Percentiles rank a stretch among this genome's conserved stretches.
phyloP scores from a whole-genome alignment of 2,113 vertebrate species.

The Eolophus roseicapilla region DNA sequence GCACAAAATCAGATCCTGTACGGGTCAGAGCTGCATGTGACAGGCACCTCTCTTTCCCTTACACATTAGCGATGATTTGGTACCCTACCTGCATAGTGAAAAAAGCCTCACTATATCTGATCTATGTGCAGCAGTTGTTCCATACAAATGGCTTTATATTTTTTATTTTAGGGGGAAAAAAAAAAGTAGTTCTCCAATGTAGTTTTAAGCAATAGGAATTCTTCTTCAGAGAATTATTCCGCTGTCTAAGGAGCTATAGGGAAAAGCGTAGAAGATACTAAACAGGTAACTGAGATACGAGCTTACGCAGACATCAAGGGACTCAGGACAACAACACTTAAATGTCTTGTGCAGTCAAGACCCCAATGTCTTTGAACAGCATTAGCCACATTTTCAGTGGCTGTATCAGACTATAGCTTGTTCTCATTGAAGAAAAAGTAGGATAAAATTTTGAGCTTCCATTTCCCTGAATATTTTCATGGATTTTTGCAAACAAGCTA shows the following conservation, averaged over 20 bases:
- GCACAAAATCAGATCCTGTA: not conserved
- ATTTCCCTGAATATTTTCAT: not conserved
- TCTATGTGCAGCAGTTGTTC: not conserved
- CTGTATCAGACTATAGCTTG: not conserved
- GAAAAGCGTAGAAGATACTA: not conserved
- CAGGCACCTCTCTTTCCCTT: not conserved
- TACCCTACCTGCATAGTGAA: not conserved
- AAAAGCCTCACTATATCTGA: not conserved
- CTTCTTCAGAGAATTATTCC: not conserved
- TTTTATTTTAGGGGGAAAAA: too few species aligned
- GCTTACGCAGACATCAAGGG: not conserved
- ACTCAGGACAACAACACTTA: not conserved
- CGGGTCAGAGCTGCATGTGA: not conserved
- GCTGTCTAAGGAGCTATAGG: not conserved
- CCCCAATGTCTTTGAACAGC: not conserved
- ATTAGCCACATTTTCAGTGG: not conserved
- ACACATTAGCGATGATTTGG: rapidly evolving
- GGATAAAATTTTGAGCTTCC: not conserved
- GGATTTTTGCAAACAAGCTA: not conserved
- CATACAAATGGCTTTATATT: not conserved
- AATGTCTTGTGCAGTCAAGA: not conserved
- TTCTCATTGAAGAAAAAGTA: not conserved
- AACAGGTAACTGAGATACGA: not conserved
- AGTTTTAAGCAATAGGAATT: not conserved
- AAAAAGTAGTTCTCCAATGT: not conserved